phyloP scores from a whole-genome alignment of 1,140 invertebrate genomes.

The Lepidurus arcticus region DNA sequence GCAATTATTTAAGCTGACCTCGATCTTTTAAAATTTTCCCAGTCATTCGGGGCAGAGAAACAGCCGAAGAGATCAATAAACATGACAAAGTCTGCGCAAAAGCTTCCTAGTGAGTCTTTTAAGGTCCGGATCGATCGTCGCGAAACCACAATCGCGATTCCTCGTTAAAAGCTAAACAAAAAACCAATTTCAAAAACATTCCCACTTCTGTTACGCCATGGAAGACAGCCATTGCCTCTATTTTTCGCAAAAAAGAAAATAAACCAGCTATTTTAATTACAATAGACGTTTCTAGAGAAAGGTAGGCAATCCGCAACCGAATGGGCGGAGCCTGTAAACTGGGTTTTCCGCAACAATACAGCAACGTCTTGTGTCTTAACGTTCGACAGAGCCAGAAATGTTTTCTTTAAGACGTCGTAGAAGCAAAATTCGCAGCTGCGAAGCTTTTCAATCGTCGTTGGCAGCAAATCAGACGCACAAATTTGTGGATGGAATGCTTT shows the following conservation, averaged over 20 bases:
- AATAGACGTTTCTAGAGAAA: slow-evolving; percentile 11
- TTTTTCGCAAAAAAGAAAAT: neutral
- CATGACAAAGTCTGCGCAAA: neutral
- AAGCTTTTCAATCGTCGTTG: too few relatives aligned
- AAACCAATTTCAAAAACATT: too few relatives aligned
- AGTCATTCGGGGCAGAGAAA: neutral
- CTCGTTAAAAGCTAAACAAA: too few relatives aligned
- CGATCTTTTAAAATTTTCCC: neutral
- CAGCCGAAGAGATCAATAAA: neutral
- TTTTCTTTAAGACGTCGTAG: neutral
- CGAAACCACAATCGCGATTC: too few relatives aligned
- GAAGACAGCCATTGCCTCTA: neutral
- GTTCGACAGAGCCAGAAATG: neutral
- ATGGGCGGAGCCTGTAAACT: neutral
- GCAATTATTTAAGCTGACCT: neutral
- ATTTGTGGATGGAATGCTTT: too few relatives aligned
- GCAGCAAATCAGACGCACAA: too few relatives aligned
- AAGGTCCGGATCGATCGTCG: too few relatives aligned
- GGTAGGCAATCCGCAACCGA: neutral
- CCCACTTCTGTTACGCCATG: neutral
- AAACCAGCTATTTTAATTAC: neutral
- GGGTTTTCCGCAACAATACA: neutral
- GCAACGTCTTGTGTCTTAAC: neutral
- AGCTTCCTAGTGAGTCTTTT: neutral
- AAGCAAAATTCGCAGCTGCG: neutral